phyloP scores from a whole-genome alignment of 2,113 vertebrate species.

The Baryphthengus martii region DNA sequence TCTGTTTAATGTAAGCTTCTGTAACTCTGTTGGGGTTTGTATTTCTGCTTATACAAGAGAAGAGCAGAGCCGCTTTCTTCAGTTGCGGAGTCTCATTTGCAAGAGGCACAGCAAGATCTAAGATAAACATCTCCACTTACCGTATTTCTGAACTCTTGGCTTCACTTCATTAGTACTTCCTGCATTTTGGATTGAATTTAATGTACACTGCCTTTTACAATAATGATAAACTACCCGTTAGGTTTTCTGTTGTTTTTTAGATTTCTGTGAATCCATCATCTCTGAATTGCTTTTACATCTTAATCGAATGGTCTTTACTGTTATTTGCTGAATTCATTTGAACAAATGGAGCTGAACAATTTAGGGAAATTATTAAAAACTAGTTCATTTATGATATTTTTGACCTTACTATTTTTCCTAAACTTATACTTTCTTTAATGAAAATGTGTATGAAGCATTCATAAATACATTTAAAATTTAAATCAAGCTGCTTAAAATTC shows the following conservation, averaged over 20 bases:
- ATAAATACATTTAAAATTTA: background rate
- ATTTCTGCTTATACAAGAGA: background rate
- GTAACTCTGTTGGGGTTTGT: fast-evolving
- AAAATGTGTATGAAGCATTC: background rate
- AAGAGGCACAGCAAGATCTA: background rate
- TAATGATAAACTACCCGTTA: background rate
- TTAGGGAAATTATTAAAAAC: background rate
- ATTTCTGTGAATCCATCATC: background rate
- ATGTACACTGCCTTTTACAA: background rate
- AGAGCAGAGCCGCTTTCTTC: background rate
- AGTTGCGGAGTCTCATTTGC: background rate
- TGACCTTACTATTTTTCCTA: background rate
- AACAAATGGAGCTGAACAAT: background rate
- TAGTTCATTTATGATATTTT: background rate
- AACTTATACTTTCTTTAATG: background rate
- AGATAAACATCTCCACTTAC: background rate
- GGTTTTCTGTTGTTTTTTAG: background rate
- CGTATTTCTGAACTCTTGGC: background rate
- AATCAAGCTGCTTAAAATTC: background rate
- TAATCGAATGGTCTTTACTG: background rate
- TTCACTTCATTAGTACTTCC: background rate
- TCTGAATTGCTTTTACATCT: background rate
- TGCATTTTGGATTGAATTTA: background rate
- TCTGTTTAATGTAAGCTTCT: fast-evolving
- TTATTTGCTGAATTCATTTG: background rate